Evolutionary conservation across 2,113 vertebrate genomes (phyloP).

Genomic region (Rhodinocichla rosea): DNA sequence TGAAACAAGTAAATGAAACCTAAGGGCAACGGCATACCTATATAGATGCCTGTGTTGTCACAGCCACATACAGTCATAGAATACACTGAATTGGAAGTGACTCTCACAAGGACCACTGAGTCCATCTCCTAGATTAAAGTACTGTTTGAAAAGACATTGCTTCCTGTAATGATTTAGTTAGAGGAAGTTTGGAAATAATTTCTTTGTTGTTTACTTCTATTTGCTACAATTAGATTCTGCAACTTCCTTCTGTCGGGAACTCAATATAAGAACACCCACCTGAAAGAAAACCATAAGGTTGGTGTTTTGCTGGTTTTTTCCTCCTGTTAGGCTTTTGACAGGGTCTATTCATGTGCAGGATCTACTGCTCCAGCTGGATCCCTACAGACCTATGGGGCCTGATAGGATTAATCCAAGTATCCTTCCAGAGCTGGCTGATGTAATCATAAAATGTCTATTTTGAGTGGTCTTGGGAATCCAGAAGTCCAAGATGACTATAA

Average conservation of each 20-base stretch:
- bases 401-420: background rate
- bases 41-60: background rate
- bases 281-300: background rate
- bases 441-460: background rate
- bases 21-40: background rate
- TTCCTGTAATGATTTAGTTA: background rate
- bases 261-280: background rate
- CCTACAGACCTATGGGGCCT: background rate
- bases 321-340: background rate
- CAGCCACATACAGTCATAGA: accelerated
- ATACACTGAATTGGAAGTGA: background rate
- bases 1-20: background rate
- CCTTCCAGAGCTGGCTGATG: background rate
- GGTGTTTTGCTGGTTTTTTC: too few species aligned
- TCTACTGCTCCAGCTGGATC: background rate
- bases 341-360: background rate
- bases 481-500: background rate
- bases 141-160: background rate
- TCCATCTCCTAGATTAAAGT: background rate
- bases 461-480: background rate
- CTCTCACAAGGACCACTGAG: too few species aligned
- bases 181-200: background rate
- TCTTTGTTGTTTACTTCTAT: background rate
- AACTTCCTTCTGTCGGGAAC: background rate
- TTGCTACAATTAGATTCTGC: background rate